These are phyloP conservation scores for Psittacula derbiana DNA, from an alignment of 2,797 vertebrate genomes.

Conservation along the genomic window DNA sequence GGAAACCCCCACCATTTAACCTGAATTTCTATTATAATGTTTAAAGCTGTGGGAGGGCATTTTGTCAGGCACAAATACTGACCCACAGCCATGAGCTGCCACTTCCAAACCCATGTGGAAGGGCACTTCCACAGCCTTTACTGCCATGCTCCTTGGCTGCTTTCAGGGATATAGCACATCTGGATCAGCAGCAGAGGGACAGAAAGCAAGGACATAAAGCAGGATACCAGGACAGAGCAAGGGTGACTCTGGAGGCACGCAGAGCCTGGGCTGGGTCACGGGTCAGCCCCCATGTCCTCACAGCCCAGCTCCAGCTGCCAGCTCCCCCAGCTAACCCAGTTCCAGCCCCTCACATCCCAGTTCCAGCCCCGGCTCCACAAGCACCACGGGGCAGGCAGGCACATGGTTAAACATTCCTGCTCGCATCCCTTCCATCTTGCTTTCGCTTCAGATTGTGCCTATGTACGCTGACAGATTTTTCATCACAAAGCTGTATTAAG, in stretches of 20 bases:
- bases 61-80: neutral
- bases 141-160: fast-evolving
- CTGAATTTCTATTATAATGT: neutral
- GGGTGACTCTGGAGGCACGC: neutral
- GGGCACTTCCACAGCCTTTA: neutral
- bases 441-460: neutral
- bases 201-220: fast-evolving
- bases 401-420: neutral
- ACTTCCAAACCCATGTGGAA: neutral
- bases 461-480: neutral
- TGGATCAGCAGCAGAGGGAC: neutral
- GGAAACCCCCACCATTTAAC: neutral
- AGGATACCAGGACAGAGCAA: neutral
- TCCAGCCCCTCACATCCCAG: fast-evolving
- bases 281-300: neutral
- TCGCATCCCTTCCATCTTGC: neutral
- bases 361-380: neutral
- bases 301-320: neutral
- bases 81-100: neutral
- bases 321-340: neutral
- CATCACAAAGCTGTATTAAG: constrained; percentile 19
- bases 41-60: neutral
- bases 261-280: neutral
- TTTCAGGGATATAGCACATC: fast-evolving
- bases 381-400: neutral